Evolutionary conservation across 2,797 vertebrate genomes (phyloP).

Genomic region (Coranthus polyacanthus): DNA sequence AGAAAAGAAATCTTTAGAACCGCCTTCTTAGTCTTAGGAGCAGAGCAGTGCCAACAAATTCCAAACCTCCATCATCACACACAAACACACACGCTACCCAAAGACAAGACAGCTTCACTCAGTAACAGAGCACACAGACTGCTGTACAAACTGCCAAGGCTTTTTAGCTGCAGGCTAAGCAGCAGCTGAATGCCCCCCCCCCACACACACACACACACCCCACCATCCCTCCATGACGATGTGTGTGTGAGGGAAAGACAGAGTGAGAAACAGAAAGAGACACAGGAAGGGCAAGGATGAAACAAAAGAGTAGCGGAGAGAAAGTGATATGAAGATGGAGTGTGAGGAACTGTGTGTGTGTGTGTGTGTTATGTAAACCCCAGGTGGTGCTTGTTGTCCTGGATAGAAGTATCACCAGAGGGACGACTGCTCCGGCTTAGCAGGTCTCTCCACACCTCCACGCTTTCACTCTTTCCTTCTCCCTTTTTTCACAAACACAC

Average conservation of each 20-base stretch:
- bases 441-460: constrained; percentile 56
- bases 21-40: constrained; percentile 25
- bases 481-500: constrained; percentile 18
- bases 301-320: constrained; percentile 40
- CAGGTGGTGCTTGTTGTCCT: constrained; percentile 87
- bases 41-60: constrained; percentile 24
- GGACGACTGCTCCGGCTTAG: constrained; percentile 71
- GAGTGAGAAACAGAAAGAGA: constrained; percentile 33
- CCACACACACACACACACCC: background rate
- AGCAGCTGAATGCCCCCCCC: constrained; percentile 21
- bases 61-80: constrained; percentile 33
- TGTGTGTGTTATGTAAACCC: constrained; percentile 74
- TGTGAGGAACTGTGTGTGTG: constrained; percentile 27
- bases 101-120: constrained; percentile 27
- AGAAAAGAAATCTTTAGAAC: constrained; percentile 20
- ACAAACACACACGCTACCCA: constrained; percentile 2
- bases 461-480: constrained; percentile 8
- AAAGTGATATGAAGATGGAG: constrained; percentile 47
- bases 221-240: constrained; percentile 1
- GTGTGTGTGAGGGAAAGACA: constrained; percentile 20
- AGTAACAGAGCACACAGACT: constrained; percentile 10
- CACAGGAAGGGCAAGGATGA: constrained; percentile 44
- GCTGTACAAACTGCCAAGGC: constrained; percentile 37
- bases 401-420: constrained; percentile 83
- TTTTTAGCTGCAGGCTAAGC: constrained; percentile 44